These are phyloP conservation scores for Rotaria socialis DNA, from an alignment of 2,888 invertebrate species.

Conservation along the genomic window DNA sequence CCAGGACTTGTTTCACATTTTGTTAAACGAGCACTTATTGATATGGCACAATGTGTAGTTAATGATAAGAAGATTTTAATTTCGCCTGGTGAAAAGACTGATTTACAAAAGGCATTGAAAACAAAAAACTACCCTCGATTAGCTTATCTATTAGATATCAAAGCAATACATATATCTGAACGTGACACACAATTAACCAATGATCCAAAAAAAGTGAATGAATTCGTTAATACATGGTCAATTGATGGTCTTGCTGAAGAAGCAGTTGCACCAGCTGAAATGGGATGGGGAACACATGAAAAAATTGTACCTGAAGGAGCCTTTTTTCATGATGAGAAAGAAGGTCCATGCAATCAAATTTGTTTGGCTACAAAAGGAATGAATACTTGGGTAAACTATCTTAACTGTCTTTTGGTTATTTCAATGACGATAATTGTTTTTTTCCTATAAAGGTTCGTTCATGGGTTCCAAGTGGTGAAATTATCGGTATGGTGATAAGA, in stretches of 20 bases:
- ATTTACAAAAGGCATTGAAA: neutral
- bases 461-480: constrained; percentile 33
- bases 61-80: too few species aligned
- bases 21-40: neutral
- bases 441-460: neutral
- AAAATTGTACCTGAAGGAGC: neutral
- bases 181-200: constrained; percentile 16
- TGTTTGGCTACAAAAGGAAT: neutral
- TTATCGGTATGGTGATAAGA: constrained; percentile 2
- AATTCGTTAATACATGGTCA: constrained; percentile 30
- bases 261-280: neutral
- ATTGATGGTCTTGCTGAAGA: constrained; percentile 11
- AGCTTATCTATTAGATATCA: neutral
- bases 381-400: neutral
- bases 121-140: neutral
- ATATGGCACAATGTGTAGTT: constrained; percentile 14
- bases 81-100: too few species aligned
- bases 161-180: constrained; percentile 17
- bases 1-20: constrained; percentile 34
- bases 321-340: neutral
- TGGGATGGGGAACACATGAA: constrained; percentile 29
- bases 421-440: neutral
- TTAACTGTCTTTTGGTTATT: too few species aligned
- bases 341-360: constrained; percentile 15
- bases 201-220: constrained; percentile 6